Evolutionary conservation across 2,797 vertebrate species (phyloP).

Genomic region (Artibeus jamaicensis): DNA sequence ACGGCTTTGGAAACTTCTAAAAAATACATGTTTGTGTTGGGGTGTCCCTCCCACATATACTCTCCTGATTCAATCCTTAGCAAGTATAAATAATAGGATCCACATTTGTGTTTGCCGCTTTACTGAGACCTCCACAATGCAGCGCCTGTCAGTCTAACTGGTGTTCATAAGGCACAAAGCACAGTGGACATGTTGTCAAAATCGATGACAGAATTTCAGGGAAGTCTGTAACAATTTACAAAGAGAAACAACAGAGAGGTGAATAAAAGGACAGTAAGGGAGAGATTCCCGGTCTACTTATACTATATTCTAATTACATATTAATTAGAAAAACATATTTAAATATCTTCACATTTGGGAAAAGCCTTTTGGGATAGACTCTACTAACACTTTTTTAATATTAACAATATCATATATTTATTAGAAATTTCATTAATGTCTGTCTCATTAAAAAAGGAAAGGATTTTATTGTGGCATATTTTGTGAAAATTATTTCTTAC

Average conservation of each 20-base stretch:
- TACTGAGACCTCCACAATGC: background rate
- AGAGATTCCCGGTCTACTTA: background rate
- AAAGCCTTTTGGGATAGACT: background rate
- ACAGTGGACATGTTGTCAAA: background rate
- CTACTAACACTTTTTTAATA: background rate
- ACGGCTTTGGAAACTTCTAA: background rate
- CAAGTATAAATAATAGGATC: background rate
- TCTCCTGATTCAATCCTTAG: background rate
- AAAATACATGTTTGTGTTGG: background rate
- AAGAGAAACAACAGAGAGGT: background rate
- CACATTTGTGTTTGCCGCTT: background rate
- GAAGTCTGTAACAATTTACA: background rate
- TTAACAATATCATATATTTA: background rate
- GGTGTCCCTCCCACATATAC: rapidly evolving
- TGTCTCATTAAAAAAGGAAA: background rate
- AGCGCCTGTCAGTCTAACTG: background rate
- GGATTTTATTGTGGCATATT: background rate
- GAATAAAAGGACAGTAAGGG: background rate
- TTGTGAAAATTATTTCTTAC: background rate
- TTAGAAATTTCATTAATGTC: background rate
- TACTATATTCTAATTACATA: background rate
- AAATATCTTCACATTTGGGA: background rate
- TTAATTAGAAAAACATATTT: background rate
- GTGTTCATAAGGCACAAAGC: background rate
- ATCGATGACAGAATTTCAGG: background rate